These are phyloP conservation scores for Tenualosa ilisha DNA, from an alignment of 2,797 vertebrate species.

Conservation along the genomic window DNA sequence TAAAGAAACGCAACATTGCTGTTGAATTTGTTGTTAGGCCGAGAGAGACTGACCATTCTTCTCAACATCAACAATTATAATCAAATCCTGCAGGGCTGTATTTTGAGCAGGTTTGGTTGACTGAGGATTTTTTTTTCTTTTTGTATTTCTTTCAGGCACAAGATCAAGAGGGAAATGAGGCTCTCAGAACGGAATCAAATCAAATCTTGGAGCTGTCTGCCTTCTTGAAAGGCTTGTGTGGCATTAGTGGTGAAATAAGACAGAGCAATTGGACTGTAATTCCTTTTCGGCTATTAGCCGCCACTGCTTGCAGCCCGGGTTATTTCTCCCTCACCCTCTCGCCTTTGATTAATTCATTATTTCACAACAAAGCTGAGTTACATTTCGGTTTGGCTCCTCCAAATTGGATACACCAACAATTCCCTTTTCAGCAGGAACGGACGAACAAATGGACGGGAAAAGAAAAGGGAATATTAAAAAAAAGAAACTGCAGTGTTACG, in stretches of 20 bases:
- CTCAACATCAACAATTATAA: slow-evolving; percentile 13
- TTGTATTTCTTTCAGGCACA: slow-evolving; percentile 66
- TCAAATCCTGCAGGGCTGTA: slow-evolving; percentile 56
- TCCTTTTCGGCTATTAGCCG: slow-evolving; percentile 74
- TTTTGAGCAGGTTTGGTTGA: slow-evolving; percentile 57
- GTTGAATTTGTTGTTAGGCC: not conserved
- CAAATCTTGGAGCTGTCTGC: slow-evolving; percentile 64
- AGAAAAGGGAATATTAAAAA: slow-evolving; percentile 17
- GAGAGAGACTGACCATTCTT: not conserved
- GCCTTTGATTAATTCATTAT: slow-evolving; percentile 77
- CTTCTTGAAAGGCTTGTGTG: slow-evolving; percentile 63
- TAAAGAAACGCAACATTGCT: not conserved
- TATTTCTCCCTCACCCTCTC: slow-evolving; percentile 55
- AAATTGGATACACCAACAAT: slow-evolving; percentile 71
- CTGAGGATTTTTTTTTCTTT: slow-evolving; percentile 44
- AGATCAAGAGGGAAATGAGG: slow-evolving; percentile 77
- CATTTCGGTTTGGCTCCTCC: slow-evolving; percentile 61
- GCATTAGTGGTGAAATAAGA: slow-evolving; percentile 66
- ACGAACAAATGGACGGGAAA: slow-evolving; percentile 29
- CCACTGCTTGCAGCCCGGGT: slow-evolving; percentile 63
- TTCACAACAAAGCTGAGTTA: slow-evolving; percentile 72
- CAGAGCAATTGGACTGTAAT: slow-evolving; percentile 74
- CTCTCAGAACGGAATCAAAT: slow-evolving; percentile 77
- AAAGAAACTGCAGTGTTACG: slow-evolving; percentile 61
- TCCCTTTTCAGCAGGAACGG: slow-evolving; percentile 39